Percentiles rank a stretch among this genome's conserved stretches.
Conservation (phyloP, 1,140 invertebrate genomes). For the Halesus radiatus region DNA sequence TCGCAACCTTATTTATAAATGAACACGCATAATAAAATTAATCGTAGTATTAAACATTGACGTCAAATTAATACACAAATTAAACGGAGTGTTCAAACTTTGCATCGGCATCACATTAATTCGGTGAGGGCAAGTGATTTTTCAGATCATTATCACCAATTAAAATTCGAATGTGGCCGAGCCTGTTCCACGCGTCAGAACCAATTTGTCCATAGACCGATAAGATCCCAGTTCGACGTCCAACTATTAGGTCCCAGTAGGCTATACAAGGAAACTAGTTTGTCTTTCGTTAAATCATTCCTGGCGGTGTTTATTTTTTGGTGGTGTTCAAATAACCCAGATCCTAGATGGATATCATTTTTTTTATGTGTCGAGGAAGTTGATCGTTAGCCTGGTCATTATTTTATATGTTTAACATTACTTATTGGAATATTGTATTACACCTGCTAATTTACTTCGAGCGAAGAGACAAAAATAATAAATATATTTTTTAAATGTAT, state of each 20-base stretch:
- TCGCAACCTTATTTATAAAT: no score
- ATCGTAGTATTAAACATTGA: background rate
- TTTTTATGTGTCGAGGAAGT: no score
- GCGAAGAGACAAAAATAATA: no score
- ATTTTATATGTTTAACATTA: no score
- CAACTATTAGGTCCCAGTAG: background rate
- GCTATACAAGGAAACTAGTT: background rate
- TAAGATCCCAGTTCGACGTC: background rate
- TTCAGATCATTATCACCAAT: conserved; percentile 18
- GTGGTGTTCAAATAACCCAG: no score
- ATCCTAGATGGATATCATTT: no score
- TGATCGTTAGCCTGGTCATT: no score
- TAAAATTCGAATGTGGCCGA: background rate
- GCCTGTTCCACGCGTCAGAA: background rate
- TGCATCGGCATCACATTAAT: conserved; percentile 2
- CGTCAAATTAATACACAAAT: no score
- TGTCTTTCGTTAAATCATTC: conserved; percentile 3
- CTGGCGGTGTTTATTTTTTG: background rate
- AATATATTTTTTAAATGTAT: no score
- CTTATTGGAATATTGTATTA: no score
- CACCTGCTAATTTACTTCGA: no score
- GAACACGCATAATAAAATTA: background rate
- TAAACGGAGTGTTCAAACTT: background rate
- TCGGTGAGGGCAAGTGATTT: background rate
- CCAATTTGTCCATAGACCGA: background rate